Conservation (phyloP, 2,888 invertebrate species). For the Sipha maydis region DNA sequence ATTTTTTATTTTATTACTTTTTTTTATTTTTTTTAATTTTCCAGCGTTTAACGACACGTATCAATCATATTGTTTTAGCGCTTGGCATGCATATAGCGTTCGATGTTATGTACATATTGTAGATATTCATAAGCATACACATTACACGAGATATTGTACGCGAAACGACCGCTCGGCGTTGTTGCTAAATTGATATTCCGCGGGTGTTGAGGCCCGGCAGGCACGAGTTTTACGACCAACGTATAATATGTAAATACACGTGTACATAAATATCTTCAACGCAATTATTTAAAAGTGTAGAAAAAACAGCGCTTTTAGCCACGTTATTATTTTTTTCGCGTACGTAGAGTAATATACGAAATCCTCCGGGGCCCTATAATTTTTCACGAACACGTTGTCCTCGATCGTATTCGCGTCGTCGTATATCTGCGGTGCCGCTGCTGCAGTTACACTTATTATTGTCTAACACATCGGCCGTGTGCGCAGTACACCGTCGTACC, state of each 20-base stretch:
- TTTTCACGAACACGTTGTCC: background rate
- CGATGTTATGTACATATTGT: background rate
- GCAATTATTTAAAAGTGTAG: background rate
- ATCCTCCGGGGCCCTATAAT: background rate
- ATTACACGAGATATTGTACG: background rate
- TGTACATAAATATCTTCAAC: background rate
- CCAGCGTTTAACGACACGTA: constrained; percentile 18
- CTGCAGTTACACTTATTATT: background rate
- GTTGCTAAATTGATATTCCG: constrained; percentile 43
- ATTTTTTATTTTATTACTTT: background rate
- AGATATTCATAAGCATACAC: background rate
- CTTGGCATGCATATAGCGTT: background rate
- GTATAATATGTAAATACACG: background rate
- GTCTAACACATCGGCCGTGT: background rate
- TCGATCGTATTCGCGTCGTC: background rate
- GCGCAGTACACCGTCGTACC: background rate
- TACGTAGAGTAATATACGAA: background rate
- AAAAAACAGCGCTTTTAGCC: background rate
- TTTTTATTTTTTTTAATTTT: background rate
- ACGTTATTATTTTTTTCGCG: background rate
- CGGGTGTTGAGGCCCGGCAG: constrained; percentile 37
- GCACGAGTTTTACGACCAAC: constrained; percentile 23
- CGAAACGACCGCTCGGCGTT: background rate
- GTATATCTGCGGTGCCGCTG: background rate
- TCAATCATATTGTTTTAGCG: constrained; percentile 11